Conservation (phyloP, 2,797 vertebrate genomes). For the Melopsittacus undulatus region DNA sequence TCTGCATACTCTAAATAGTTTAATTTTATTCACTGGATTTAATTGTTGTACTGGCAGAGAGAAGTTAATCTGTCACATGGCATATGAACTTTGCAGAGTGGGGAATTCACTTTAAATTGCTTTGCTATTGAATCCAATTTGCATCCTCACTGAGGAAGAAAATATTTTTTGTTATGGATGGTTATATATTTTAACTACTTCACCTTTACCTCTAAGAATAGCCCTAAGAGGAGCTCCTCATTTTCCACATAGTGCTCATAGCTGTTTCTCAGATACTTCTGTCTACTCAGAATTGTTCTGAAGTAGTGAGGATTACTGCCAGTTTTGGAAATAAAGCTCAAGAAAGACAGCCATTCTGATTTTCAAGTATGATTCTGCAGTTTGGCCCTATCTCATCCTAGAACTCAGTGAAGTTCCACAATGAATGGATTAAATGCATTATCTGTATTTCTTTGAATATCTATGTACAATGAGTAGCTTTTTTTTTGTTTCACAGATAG, state of each 20-base stretch:
- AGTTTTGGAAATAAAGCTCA: not conserved
- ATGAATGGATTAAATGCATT: not conserved
- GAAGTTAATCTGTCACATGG: slow-evolving; percentile 35
- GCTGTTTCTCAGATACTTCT: not conserved
- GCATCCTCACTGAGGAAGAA: slow-evolving; percentile 57
- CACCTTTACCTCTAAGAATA: not conserved
- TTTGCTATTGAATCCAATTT: slow-evolving; percentile 61
- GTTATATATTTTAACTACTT: slow-evolving; percentile 31
- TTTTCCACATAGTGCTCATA: not conserved
- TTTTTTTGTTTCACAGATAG: not conserved
- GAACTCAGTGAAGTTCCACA: not conserved
- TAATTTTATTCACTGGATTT: slow-evolving; percentile 45
- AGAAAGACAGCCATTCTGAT: not conserved
- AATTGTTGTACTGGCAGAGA: slow-evolving; percentile 48
- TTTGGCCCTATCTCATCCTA: not conserved
- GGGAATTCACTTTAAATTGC: slow-evolving; percentile 47
- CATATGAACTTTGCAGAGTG: slow-evolving; percentile 23
- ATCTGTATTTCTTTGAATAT: not conserved
- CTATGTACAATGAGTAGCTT: not conserved
- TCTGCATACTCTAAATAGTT: not conserved
- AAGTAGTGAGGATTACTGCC: not conserved
- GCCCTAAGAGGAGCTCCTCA: not conserved
- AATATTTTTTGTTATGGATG: slow-evolving; percentile 46
- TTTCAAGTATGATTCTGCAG: not conserved
- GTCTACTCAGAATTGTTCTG: not conserved